phyloP scores from a whole-genome alignment of 1,140 invertebrate species.

The Dendroctonus valens region DNA sequence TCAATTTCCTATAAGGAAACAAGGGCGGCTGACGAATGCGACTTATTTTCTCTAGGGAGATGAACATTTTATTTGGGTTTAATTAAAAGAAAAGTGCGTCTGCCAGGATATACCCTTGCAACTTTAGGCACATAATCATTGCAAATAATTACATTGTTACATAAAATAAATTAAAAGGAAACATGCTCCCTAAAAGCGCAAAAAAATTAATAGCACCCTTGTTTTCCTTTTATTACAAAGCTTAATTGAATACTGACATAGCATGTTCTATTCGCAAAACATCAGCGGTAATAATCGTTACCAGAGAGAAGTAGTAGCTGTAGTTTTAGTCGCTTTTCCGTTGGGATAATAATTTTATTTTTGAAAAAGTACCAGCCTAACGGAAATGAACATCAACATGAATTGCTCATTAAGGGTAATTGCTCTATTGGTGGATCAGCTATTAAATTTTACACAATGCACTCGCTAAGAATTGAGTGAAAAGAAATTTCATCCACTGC shows the following conservation, averaged over 20 bases:
- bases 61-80: not conserved
- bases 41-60: not conserved
- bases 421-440: no score
- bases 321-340: not conserved
- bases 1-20: not conserved
- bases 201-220: slow-evolving; percentile 15
- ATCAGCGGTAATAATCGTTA: slow-evolving; percentile 22
- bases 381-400: no score
- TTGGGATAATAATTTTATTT: not conserved
- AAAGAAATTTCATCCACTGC: no score
- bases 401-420: no score
- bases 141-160: slow-evolving; percentile 1
- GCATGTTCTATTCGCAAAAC: slow-evolving; percentile 23
- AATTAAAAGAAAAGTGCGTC: not conserved
- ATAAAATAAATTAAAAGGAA: slow-evolving; percentile 10
- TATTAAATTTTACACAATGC: no score
- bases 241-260: slow-evolving; percentile 27
- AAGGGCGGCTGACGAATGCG: not conserved
- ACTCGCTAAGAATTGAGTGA: no score
- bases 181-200: not conserved
- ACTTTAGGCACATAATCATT: not conserved
- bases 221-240: slow-evolving; percentile 23
- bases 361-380: no score
- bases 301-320: slow-evolving; percentile 7
- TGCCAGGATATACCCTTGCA: not conserved